Evolutionary conservation across 2,888 invertebrate species (phyloP), one percentile per base, ranked within the genome.

Genomic region (Galerucella nymphaeae): DNA sequence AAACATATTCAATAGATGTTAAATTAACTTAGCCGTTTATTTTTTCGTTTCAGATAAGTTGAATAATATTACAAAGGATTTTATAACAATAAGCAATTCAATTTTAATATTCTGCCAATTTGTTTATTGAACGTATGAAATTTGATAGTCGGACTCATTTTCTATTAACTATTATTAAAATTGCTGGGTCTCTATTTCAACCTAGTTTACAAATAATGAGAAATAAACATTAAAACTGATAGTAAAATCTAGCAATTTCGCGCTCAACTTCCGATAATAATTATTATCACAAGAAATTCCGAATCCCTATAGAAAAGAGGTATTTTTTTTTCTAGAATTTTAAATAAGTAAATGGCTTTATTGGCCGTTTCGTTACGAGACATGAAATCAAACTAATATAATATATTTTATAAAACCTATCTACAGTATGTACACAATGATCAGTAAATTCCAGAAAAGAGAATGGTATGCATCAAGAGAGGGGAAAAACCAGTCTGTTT

Each of bases 381-480:
- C 74, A 72, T 72, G 73, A 76, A 73, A 77, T 70, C 38, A 67
- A 66, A 70, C 57, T 45, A 73, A 76, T 66, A 70, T 62, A 70
- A 53, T 67, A 74, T 69, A 45, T 70, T 72, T 76, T 72, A 74
- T 74, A 80, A 79, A 80, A 81, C 74, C 77, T 81, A 82, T 78
- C 78, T 81, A 80, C 77, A 79, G 77, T 80, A 79, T 81, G 73
- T 81, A 81, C 80, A 81, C 80, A 81, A 79, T 81, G 82, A 83
- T 82, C 83, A 82, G 80, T 82, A 82, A 82, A 83, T 83, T 83
- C 81, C 83, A 82, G 80, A 79, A 80, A 78, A 78, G 76, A 78
- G 16, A 77, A 75, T 75, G 77, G 79, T 71, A 79, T 77, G 76
- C 74, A 77, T 77, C 55, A 74, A 72, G 70, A 68, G 53, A 58